These are phyloP conservation scores for Gobius niger DNA, from an alignment of 2,113 vertebrate genomes.

Conservation along the genomic window DNA sequence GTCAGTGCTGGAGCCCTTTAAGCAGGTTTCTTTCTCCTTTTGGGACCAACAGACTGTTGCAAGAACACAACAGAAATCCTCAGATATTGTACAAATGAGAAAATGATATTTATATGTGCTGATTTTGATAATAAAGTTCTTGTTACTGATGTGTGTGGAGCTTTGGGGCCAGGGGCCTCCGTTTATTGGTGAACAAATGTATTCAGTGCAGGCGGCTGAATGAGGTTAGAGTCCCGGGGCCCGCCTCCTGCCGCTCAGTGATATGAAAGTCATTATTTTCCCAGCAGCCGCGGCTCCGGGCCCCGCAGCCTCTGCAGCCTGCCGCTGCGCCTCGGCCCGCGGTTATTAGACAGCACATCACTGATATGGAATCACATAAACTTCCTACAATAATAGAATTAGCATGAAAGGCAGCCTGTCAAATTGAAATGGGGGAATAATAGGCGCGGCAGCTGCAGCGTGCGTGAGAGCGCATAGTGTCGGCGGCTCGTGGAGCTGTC, in stretches of 20 bases:
- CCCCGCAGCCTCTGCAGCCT: slow-evolving; percentile 1
- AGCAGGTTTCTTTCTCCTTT: slow-evolving; percentile 45
- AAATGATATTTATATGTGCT: slow-evolving; percentile 80
- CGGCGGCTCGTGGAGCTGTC: slow-evolving; percentile 79
- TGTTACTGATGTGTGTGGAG: slow-evolving; percentile 68
- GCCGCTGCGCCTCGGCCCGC: slow-evolving; percentile 71
- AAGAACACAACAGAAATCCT: slow-evolving; percentile 88
- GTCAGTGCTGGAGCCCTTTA: slow-evolving; percentile 76
- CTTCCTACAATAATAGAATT: slow-evolving; percentile 99
- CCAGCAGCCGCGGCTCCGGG: slow-evolving; percentile 72
- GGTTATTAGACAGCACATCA: slow-evolving; percentile 78
- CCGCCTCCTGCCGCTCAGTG: slow-evolving; percentile 98
- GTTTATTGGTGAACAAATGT: slow-evolving; percentile 97
- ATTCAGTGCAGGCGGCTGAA: slow-evolving; percentile 84
- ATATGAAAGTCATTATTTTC: slow-evolving; percentile 87
- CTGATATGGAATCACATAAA: slow-evolving; percentile 82
- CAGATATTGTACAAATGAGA: slow-evolving; percentile 87
- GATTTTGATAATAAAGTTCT: slow-evolving; percentile 87
- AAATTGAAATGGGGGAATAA: slow-evolving; percentile 99
- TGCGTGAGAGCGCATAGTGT: slow-evolving; percentile 64
- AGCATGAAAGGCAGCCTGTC: slow-evolving; percentile 99
- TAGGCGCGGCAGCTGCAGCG: slow-evolving; percentile 92
- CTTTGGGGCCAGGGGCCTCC: slow-evolving; percentile 74
- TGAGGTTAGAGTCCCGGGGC: slow-evolving; percentile 83
- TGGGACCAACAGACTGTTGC: slow-evolving; percentile 55